Evolutionary conservation across 2,113 vertebrate species (phyloP), one percentile per base, ranked within the genome.

Genomic region (Bufo gargarizans): DNA sequence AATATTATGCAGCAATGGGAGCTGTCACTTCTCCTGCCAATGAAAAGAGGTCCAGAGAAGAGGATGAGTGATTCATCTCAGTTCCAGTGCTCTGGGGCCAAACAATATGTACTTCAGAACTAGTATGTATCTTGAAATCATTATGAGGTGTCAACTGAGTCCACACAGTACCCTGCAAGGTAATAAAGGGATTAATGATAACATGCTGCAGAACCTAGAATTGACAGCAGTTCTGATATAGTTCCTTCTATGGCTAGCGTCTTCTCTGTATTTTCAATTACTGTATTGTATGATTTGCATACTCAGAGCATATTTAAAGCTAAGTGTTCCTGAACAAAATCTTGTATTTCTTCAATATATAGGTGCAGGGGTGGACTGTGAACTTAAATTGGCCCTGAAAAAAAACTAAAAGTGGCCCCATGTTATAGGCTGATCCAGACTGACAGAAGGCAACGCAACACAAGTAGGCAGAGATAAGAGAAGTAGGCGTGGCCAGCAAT

Each of bases 51-150:
- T 58, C 83, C 83, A 85, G 67, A 13, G 13, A 85, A 85, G 53
- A 85, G 83, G 63, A 85, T 85, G 69, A 74, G 83, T 58, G 69
- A 85, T 85, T 85, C 74, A 72, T 76, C 83, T 76, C 83, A 85
- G 47, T 47, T 85, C n/a, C 61, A 84, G 63, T 17, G 47, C 20
- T 74, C n/a, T 12, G 11, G 16, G 56, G 83, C 83, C 83, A 85
- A 74, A 85, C 16, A 50, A 81, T 81, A 59, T 81, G 33, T 67
- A 63, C 43, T 85, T 11, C 17, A 85, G 50, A 72, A 85, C 45
- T 9, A 59, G 53, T 45, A 53, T n/a, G 12, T 58, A 74, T 76
- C 69, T 76, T 85, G 67, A 58, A 85, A 56, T 85, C 49, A 55
- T 76, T 85, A 45, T 74, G 72, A 74, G 22, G 69, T 72, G 83